Evolutionary conservation across 2,797 vertebrate genomes (phyloP), one percentile per base, ranked within the genome.

Genomic region (Danio albolineatus): DNA sequence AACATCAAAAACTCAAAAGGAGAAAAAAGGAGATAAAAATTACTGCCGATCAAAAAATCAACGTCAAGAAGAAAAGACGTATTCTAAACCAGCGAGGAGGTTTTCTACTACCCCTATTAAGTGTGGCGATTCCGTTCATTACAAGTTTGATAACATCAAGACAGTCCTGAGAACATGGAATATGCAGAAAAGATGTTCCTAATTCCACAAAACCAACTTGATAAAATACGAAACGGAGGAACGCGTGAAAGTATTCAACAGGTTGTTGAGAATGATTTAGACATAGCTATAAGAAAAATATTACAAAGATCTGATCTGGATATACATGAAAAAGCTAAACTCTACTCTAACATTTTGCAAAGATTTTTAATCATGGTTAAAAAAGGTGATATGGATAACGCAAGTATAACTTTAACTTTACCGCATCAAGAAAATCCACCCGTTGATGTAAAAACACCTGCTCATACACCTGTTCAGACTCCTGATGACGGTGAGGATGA

Each of bases 321-420:
- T 9, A 17, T 43, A 14, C 48, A 67, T 8, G 64, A 48, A 7
- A 67, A 67, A 9, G 64, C 43, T 7, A 67, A 67, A 48, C 43
- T 48, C 67, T 75, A 17, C 0, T 4, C 54, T 1, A 14, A 39
- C 0, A 5, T 7, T 2, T 21, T 74, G 43, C 57, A 61, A 19
- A 62, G 10, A 4, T 56, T 72, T 17, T 48, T 75, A 53, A 49
- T 48, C 12, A n/a, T 75, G 46, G 56, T 61, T 21, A 46, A 46
- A 74, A 43, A 10, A 62, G 60, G 60, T 1, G 64, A 67, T 46
- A 6, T 46, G 16, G 12, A 46, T 12, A 28, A 4, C 1, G 10
- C 16, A 44, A n/a, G 13, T 21, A 5, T 73, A 41, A 73, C 39
- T 4, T 41, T 73, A 6, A 44, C 54, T 1, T 39, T 59, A 7